These are phyloP conservation scores for Pecten maximus DNA, from an alignment of 2,888 invertebrate genomes.

Conservation along the genomic window DNA sequence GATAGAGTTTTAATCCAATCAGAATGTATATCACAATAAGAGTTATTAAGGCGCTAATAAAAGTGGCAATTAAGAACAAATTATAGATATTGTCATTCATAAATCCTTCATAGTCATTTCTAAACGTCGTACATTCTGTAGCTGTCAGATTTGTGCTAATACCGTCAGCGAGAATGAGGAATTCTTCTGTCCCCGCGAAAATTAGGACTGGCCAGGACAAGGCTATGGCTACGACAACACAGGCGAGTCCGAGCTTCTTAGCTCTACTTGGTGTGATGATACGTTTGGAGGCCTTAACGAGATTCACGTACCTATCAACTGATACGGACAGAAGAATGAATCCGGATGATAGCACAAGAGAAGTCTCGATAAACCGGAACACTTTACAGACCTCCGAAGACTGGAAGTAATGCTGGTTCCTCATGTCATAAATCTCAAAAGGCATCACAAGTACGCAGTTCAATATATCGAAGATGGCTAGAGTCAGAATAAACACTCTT, in stretches of 20 bases:
- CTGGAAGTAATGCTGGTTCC: conserved; percentile 59
- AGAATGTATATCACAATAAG: conserved; percentile 47
- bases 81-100: conserved; percentile 46
- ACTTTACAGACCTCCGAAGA: conserved; percentile 57
- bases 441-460: conserved; percentile 64
- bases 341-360: conserved; percentile 61
- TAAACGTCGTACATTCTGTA: conserved; percentile 60
- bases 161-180: conserved; percentile 37
- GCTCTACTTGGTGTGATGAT: conserved; percentile 58
- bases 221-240: conserved; percentile 51
- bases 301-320: conserved; percentile 65
- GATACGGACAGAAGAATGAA: conserved; percentile 66
- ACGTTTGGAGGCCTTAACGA: conserved; percentile 56
- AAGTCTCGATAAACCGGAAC: conserved; percentile 60
- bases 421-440: conserved; percentile 66
- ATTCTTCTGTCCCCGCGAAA: conserved; percentile 59
- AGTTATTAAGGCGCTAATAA: conserved; percentile 45
- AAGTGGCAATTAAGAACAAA: conserved; percentile 40
- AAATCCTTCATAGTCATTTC: conserved; percentile 34
- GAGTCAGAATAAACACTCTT: conserved; percentile 61
- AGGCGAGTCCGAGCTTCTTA: conserved; percentile 58
- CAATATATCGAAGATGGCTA: conserved; percentile 63
- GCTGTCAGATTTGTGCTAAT: conserved; percentile 52
- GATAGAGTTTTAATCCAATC: conserved; percentile 47
- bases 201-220: conserved; percentile 57